Conservation (phyloP, 2,888 invertebrate species). For the Operophtera brumata region DNA sequence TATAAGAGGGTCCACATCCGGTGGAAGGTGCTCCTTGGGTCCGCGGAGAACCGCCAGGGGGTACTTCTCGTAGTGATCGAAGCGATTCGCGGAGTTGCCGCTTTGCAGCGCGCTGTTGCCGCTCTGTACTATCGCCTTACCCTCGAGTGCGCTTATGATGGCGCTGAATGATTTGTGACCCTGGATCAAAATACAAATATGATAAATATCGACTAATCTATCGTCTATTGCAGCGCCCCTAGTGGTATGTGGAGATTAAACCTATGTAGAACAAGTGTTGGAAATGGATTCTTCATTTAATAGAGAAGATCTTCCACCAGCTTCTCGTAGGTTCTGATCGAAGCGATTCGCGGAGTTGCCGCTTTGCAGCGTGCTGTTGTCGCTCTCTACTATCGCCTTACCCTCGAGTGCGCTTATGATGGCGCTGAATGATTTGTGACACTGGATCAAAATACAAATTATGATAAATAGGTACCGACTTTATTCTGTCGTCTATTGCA, state of each 20-base stretch:
- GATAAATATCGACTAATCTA: too few relatives aligned
- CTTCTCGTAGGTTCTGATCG: slow-evolving; percentile 89
- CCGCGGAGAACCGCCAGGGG: slow-evolving; percentile 87
- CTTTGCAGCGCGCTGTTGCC: slow-evolving; percentile 72
- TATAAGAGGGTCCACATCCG: slow-evolving; percentile 89
- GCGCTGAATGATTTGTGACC: slow-evolving; percentile 83
- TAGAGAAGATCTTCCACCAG: too few relatives aligned
- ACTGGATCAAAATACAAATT: slow-evolving; percentile 60
- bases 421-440: slow-evolving; percentile 82
- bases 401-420: slow-evolving; percentile 79
- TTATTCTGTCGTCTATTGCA: too few relatives aligned
- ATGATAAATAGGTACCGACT: too few relatives aligned
- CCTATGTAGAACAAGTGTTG: too few relatives aligned
- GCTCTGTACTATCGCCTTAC: slow-evolving; percentile 70
- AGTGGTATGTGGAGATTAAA: too few relatives aligned
- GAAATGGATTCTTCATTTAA: too few relatives aligned
- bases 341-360: slow-evolving; percentile 82
- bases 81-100: slow-evolving; percentile 80
- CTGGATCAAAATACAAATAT: slow-evolving; percentile 57
- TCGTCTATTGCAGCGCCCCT: too few relatives aligned
- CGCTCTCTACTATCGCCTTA: slow-evolving; percentile 69
- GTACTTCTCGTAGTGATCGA: slow-evolving; percentile 90
- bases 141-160: slow-evolving; percentile 78
- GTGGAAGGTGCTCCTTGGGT: slow-evolving; percentile 88
- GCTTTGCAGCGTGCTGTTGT: slow-evolving; percentile 71